Evolutionary conservation across 2,797 vertebrate species (phyloP), one percentile per base, ranked within the genome.

Genomic region (Falco novaeseelandiae): DNA sequence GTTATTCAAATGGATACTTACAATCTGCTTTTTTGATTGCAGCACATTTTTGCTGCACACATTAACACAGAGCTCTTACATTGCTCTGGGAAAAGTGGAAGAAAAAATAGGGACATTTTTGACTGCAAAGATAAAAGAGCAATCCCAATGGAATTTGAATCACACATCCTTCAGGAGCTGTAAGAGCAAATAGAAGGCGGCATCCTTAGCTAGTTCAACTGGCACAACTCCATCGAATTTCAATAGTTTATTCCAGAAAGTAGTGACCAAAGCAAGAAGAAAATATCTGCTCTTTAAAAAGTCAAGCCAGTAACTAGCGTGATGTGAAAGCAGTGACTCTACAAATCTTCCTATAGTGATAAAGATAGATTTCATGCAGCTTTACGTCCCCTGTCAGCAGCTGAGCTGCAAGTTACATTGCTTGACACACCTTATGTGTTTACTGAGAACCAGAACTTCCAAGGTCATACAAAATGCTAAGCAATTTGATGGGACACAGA

Each of bases 141-240:
- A 92, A 71, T 59, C 87, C 84, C 81, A 48, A 36, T 14, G 74
- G 92, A 94, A 74, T 87, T 83, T 54, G 63, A 93, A 73, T 83
- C 52, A 59, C 63, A 63, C 15, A 73, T 85, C 38, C 71, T 80
- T 63, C 67, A 74, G 89, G 36, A 93, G 13, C 51, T 81, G 22
- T 54, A 84, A 83, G n/a, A 94, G 81, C 55, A 87, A 90, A 89
- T 32, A 57, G 59, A 72, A 82, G 66, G 51, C 7, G 16, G 38
- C 29, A 72, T 44, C 23, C 62, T 90, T 78, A 86, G 49, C 23
- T 65, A 22, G 9, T 79, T 62, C n/a, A 81, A 14, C 16, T 83
- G 25, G 34, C 51, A 90, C 36, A 66, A 40, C 27, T 67, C 26
- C 18, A 25, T 1, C 66, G 83, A 79, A 84, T 70, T 93, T 93